A percentile compares a stretch with the other conserved stretches of the same genome.
phyloP scores from a whole-genome alignment of 92 coral and sea anemone genomes.

The Desmophyllum pertusum region DNA sequence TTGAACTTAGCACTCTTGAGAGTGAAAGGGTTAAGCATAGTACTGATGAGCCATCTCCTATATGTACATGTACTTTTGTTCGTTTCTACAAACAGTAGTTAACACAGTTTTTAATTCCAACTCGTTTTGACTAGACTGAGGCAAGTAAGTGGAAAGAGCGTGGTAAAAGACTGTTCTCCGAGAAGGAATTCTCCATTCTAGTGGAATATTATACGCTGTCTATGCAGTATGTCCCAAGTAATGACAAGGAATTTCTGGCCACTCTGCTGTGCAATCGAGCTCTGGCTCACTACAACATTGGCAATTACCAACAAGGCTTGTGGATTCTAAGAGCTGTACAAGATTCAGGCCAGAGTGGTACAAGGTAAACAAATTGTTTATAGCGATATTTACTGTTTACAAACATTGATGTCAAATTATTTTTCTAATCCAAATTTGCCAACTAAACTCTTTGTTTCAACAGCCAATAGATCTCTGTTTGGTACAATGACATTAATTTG shows the following conservation, averaged over 20 bases:
- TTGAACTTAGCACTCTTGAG: too few relatives aligned
- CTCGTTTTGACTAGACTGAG: constrained; percentile 42
- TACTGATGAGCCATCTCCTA: too few relatives aligned
- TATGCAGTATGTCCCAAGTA: constrained; percentile 61
- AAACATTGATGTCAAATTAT: too few relatives aligned
- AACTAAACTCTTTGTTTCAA: too few relatives aligned
- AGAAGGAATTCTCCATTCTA: constrained; percentile 37
- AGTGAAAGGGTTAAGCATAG: too few relatives aligned
- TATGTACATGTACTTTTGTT: too few relatives aligned
- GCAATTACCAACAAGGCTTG: constrained; percentile 44
- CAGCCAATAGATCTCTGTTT: too few relatives aligned
- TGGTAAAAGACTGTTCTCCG: constrained; percentile 65
- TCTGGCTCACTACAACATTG: constrained; percentile 53
- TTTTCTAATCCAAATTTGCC: too few relatives aligned
- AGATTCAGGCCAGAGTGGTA: constrained; percentile 70
- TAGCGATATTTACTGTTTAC: too few relatives aligned
- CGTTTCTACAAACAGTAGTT: too few relatives aligned
- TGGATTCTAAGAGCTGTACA: constrained; percentile 67
- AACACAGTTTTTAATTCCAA: too few relatives aligned
- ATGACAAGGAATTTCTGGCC: constrained; percentile 55
- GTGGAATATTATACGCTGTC: constrained; percentile 70
- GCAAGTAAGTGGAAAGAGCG: constrained; percentile 75
- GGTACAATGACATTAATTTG: too few relatives aligned
- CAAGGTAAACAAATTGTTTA: constrained; percentile 40
- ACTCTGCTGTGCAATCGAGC: constrained; percentile 74